A percentile compares a stretch with the other conserved stretches of the same genome.
Evolutionary conservation across 2,113 vertebrate species (phyloP).

Genomic region (Damaliscus lunatus): DNA sequence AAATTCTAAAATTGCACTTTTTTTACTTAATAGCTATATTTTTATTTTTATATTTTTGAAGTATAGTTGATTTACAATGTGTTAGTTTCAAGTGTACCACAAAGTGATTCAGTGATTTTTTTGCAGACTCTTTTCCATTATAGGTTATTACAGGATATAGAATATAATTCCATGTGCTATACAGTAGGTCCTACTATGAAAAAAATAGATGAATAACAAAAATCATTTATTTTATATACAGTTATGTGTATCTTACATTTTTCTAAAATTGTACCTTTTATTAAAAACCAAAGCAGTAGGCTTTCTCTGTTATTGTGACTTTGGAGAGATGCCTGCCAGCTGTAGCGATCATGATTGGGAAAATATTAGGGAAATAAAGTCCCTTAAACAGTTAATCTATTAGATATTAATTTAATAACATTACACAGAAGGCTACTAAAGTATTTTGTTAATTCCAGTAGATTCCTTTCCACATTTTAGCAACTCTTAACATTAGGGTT

Average conservation of each 20-base stretch:
- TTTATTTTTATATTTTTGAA: not conserved
- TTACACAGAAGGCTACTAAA: not conserved
- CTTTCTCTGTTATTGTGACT: not conserved
- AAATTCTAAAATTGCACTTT: not conserved
- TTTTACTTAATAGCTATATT: not conserved
- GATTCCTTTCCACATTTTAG: not conserved
- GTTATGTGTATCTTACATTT: not conserved
- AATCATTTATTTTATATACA: not conserved
- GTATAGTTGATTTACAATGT: not conserved
- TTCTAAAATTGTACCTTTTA: not conserved
- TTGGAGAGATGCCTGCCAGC: not conserved
- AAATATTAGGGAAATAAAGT: not conserved
- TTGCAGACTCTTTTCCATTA: not conserved
- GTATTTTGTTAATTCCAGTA: not conserved
- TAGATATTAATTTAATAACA: not conserved
- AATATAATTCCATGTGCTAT: not conserved
- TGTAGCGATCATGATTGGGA: not conserved
- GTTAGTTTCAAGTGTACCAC: not conserved
- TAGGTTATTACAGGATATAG: not conserved
- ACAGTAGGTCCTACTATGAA: not conserved
- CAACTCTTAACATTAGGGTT: not conserved
- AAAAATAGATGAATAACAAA: not conserved
- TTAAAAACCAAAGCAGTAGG: conserved; percentile 3
- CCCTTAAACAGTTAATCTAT: not conserved
- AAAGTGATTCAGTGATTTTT: not conserved